Conservation (phyloP, 2,888 invertebrate genomes). For the Agelastica alni region DNA sequence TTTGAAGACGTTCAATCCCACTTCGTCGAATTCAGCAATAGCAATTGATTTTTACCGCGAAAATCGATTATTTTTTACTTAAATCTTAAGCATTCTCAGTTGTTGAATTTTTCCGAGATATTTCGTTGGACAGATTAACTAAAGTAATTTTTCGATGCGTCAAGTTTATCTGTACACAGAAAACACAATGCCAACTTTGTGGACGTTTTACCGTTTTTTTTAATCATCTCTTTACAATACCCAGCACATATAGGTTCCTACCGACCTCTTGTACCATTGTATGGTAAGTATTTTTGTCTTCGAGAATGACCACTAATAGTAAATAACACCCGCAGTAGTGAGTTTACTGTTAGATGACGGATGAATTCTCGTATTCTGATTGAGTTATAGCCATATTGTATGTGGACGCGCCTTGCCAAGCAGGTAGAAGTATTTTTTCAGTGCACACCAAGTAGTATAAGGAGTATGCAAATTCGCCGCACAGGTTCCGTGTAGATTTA, state of each 20-base stretch:
- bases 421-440: conserved; percentile 26
- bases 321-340: conserved; percentile 40
- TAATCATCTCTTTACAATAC: conserved; percentile 32
- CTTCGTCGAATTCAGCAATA: too few relatives aligned
- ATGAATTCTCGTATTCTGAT: conserved; percentile 39
- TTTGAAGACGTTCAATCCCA: too few relatives aligned
- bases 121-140: too few relatives aligned
- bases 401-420: conserved; percentile 30
- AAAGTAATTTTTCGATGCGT: too few relatives aligned
- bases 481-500: conserved; percentile 34
- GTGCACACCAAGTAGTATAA: conserved; percentile 12
- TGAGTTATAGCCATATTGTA: conserved; percentile 40
- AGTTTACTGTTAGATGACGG: conserved; percentile 41
- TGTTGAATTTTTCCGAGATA: too few relatives aligned
- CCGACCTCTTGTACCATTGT: conserved; percentile 37
- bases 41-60: too few relatives aligned
- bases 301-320: conserved; percentile 37
- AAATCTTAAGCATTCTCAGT: too few relatives aligned
- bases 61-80: too few relatives aligned
- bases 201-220: conserved; percentile 28
- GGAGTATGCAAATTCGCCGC: conserved; percentile 37
- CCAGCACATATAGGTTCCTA: conserved; percentile 22
- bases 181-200: conserved; percentile 18
- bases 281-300: conserved; percentile 38
- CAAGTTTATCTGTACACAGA: background rate